phyloP scores from a whole-genome alignment of 64 coral and sea anemone genomes.

The Dendronephthya gigantea region DNA sequence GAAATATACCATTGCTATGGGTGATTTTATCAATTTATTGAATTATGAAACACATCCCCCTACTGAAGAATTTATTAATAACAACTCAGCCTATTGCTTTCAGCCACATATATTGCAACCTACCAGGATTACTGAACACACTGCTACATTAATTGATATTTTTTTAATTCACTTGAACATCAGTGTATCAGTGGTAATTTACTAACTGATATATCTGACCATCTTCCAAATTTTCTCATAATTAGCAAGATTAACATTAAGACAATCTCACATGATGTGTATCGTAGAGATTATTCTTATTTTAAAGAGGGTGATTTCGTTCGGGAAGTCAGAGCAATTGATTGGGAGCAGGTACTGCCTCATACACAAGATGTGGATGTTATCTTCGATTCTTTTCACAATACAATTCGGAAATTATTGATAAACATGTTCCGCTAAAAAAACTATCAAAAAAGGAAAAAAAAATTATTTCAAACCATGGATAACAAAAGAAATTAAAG shows the following conservation, averaged over 20 bases:
- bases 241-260: background rate
- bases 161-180: background rate
- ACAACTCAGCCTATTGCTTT: background rate
- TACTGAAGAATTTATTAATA: conserved; percentile 5
- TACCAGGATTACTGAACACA: background rate
- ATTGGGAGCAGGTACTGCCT: background rate
- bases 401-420: too few relatives aligned
- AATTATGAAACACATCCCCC: conserved; percentile 22
- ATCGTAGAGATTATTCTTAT: background rate
- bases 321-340: background rate
- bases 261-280: background rate
- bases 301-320: background rate
- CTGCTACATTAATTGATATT: conserved; percentile 3
- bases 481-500: background rate
- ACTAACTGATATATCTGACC: background rate
- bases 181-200: background rate
- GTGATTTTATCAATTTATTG: conserved; percentile 28
- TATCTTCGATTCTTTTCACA: too few relatives aligned
- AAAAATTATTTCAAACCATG: background rate
- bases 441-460: background rate
- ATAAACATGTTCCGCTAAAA: background rate
- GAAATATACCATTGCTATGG: background rate
- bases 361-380: too few relatives aligned
- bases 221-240: background rate
- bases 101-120: background rate